Percentiles rank a stretch among this genome's conserved stretches.
Evolutionary conservation across 2,888 invertebrate genomes (phyloP).

Genomic region (Eristalis tenax): DNA sequence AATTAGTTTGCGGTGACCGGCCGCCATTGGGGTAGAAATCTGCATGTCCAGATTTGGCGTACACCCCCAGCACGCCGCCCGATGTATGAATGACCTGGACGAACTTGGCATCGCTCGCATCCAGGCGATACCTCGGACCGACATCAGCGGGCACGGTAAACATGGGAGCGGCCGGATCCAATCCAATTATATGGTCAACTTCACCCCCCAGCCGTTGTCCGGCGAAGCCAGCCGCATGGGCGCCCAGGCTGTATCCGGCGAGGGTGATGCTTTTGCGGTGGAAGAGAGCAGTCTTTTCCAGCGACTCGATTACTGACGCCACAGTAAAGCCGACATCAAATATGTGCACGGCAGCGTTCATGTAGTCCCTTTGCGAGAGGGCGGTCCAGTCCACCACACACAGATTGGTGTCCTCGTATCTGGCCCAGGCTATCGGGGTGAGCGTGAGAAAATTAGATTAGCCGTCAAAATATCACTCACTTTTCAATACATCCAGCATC

Average conservation of each 20-base stretch:
- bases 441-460: constrained; percentile 61
- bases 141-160: constrained; percentile 79
- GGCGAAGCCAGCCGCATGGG: constrained; percentile 80
- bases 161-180: constrained; percentile 81
- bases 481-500: constrained; percentile 77
- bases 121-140: constrained; percentile 77
- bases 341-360: constrained; percentile 78
- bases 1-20: constrained; percentile 78
- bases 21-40: constrained; percentile 81
- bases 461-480: constrained; percentile 74
- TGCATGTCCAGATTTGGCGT: constrained; percentile 78
- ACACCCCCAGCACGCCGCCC: constrained; percentile 78
- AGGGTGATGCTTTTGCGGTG: constrained; percentile 77
- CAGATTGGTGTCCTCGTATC: constrained; percentile 77
- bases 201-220: constrained; percentile 77
- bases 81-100: constrained; percentile 80
- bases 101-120: constrained; percentile 78
- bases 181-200: constrained; percentile 80
- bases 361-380: constrained; percentile 78
- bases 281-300: constrained; percentile 76
- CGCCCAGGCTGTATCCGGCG: constrained; percentile 80
- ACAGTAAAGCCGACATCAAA: constrained; percentile 80
- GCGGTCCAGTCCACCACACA: constrained; percentile 80
- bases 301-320: constrained; percentile 77
- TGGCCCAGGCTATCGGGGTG: constrained; percentile 77